Evolutionary conservation across 2,888 invertebrate species (phyloP).

Genomic region (Caenorhabditis imperialis): DNA sequence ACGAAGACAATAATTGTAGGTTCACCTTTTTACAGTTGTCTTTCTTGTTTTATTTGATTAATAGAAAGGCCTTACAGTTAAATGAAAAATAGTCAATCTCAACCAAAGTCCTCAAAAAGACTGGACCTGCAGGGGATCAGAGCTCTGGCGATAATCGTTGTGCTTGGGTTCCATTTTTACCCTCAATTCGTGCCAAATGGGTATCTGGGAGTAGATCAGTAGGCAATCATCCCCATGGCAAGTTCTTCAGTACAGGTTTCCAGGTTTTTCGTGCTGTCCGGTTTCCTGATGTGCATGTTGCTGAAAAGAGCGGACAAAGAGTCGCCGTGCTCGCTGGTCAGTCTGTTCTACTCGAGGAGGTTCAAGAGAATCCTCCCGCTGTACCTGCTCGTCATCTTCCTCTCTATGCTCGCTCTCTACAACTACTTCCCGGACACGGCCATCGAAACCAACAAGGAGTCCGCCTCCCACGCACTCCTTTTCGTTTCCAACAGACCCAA

Average conservation of each 20-base stretch:
- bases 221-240: neutral
- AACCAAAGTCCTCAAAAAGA: neutral
- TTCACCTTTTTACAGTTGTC: too few species aligned
- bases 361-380: slow-evolving; percentile 43
- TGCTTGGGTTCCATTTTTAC: slow-evolving; percentile 19
- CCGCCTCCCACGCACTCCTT: slow-evolving; percentile 25
- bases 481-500: slow-evolving; percentile 31
- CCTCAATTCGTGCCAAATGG: slow-evolving; percentile 19
- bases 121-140: slow-evolving; percentile 22
- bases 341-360: slow-evolving; percentile 23
- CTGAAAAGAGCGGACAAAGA: slow-evolving; percentile 15
- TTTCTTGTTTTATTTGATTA: too few species aligned
- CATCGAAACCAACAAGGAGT: slow-evolving; percentile 21
- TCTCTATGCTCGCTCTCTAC: slow-evolving; percentile 11
- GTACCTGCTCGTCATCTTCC: slow-evolving; percentile 27
- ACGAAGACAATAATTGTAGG: too few species aligned
- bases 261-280: slow-evolving; percentile 35
- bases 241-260: slow-evolving; percentile 17
- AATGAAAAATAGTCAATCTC: too few species aligned
- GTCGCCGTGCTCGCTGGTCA: slow-evolving; percentile 1
- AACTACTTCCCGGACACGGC: slow-evolving; percentile 17
- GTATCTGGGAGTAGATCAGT: slow-evolving; percentile 14
- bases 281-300: slow-evolving; percentile 34
- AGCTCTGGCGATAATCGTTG: slow-evolving; percentile 12
- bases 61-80: too few species aligned